Evolutionary conservation across 1,140 invertebrate species (phyloP), one percentile per base, ranked within the genome.

Genomic region (Pararge aegeria): DNA sequence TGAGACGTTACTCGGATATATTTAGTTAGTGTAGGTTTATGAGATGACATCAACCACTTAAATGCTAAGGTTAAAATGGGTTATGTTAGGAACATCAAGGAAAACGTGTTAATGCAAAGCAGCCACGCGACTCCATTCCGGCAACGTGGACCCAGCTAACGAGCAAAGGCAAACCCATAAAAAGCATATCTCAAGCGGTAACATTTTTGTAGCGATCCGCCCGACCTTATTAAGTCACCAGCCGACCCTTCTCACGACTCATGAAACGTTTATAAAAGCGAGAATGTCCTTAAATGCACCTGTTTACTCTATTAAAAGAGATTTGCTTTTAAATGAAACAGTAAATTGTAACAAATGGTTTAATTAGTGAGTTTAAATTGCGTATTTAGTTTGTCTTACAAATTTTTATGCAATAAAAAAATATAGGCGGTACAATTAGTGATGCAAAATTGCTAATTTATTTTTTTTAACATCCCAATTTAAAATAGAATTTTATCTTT

Each of bases 151-250:
- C 10, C 27, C 27, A 4, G 30, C 30, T 34, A 34, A 24, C 24
- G 24, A 24, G 24, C 24, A 24, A 34, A 34, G 30, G 10, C 30
- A 34, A 34, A 34, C 0, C 30, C 30, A 34, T 34, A 34, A 34
- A 34, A 34, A 34, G 10, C 30, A 34, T 34, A 46, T 46, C 42
- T 64, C 58, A 61, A 52, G 60, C 58, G 59, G 65, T 54, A 69
- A 71, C 68, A 74, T 59, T 72, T 70, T 68, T 66, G 60, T 77
- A 64, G 70, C 75, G 73, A 78, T 76, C 73, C 73, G 69, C 70
- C 64, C 66, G 40, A 72, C 70, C 74, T 81, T 81, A 83, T 83
- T 83, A 83, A 83, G 80, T 76, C 75, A 73, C 71, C 68, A 66
- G 74, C 60, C 70, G 78, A 79, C 72, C 78, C 71, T 80, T 73